Evolutionary conservation across 2,888 invertebrate genomes (phyloP).

Genomic region (Ryuthela nishihirai): DNA sequence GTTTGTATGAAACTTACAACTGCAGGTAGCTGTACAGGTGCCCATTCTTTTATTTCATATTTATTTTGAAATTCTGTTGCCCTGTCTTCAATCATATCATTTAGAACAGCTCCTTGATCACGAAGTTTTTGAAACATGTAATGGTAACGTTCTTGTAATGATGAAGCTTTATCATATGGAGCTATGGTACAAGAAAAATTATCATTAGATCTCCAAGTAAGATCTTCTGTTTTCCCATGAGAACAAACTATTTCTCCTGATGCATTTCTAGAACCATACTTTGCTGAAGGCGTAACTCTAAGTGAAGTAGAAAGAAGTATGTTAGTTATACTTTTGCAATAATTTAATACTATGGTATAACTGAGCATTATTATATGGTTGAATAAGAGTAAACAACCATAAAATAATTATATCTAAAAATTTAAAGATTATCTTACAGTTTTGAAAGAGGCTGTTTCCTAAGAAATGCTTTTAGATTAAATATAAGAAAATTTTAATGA

Average conservation of each 20-base stretch:
- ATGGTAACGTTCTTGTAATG: constrained; percentile 44
- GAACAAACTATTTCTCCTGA: constrained; percentile 60
- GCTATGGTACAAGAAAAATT: constrained; percentile 18
- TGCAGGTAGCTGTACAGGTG: constrained; percentile 47
- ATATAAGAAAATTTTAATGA: too few species aligned
- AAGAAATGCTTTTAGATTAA: too few species aligned
- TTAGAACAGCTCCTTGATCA: constrained; percentile 52
- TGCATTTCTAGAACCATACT: constrained; percentile 54
- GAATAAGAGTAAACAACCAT: too few species aligned
- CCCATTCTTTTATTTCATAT: constrained; percentile 48
- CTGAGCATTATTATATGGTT: too few species aligned
- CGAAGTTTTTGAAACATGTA: constrained; percentile 58
- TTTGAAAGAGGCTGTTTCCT: too few species aligned
- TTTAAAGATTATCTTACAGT: too few species aligned
- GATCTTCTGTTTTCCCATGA: constrained; percentile 43
- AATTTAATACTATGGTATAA: too few species aligned
- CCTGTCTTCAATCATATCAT: constrained; percentile 52
- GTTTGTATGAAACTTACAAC: constrained; percentile 44
- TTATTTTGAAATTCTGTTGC: constrained; percentile 50
- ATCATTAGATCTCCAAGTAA: constrained; percentile 29
- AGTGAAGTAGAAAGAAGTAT: constrained; percentile 44
- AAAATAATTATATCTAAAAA: too few species aligned
- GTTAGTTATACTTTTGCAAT: too few species aligned
- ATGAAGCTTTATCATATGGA: constrained; percentile 10
- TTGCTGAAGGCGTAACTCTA: constrained; percentile 51